These are phyloP conservation scores for Tetropium fuscum DNA, from an alignment of 2,888 invertebrate species.

Conservation along the genomic window DNA sequence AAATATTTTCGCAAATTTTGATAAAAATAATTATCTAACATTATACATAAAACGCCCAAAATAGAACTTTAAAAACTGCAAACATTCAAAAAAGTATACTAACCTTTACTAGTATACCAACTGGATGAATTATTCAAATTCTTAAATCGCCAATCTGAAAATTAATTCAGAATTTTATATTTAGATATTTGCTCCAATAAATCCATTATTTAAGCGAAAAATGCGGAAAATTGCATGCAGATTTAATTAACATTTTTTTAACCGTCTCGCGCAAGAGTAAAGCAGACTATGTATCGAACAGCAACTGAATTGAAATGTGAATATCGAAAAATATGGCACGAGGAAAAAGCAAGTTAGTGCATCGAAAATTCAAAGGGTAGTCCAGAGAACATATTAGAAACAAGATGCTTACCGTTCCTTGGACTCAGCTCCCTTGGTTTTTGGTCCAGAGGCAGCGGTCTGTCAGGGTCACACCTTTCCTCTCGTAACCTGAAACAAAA, in stretches of 20 bases:
- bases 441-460: conserved; percentile 82
- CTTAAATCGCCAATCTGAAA: conserved; percentile 36
- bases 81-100: conserved; percentile 20
- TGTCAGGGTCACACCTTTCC: conserved; percentile 87
- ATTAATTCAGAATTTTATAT: conserved; percentile 18
- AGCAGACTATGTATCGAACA: background rate
- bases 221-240: conserved; percentile 5
- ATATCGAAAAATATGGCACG: background rate
- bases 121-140: conserved; percentile 30
- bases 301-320: background rate
- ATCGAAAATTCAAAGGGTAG: too few relatives aligned
- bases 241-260: conserved; percentile 6
- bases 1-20: too few relatives aligned
- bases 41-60: background rate
- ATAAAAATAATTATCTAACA: too few relatives aligned
- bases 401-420: conserved; percentile 80
- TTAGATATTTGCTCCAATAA: conserved; percentile 7
- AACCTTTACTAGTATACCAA: conserved; percentile 33
- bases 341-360: too few relatives aligned
- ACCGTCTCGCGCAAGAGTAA: background rate
- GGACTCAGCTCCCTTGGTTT: conserved; percentile 89
- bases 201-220: conserved; percentile 1
- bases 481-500: conserved; percentile 84
- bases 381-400: background rate
- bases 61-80: background rate